Base-by-base conservation (phyloP, 2,113 vertebrate genomes). In the Cephalopholis sonnerati region DNA sequence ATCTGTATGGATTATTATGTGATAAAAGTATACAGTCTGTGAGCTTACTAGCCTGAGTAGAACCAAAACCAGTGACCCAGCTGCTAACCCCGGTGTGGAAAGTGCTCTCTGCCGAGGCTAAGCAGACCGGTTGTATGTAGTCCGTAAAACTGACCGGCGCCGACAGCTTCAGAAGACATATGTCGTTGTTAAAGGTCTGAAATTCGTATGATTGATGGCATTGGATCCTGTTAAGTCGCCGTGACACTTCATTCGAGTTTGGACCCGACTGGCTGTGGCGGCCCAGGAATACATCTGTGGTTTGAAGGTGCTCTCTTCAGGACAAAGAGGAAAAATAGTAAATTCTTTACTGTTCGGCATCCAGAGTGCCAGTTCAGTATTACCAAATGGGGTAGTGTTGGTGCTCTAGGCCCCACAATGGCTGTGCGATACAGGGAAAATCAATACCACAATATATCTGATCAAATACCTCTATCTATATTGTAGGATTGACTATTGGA, bases 51-150 rank as follows among this genome's bases (percentile, higher is more conserved):
- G 0, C 39, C 0, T 0, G 0, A 3, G 70, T 75, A 3, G 11
- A 0, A 0, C 96, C 96, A 74, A 96, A 96, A 0, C 96, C 97
- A 24, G 90, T 82, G 66, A 94, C 73, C 89, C 89, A 94, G 77
- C 53, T 78, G 7, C 0, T 46, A 0, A 20, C 73, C 16, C 83
- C 85, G 4, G 18, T 10, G 36, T 79, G 1, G 66, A 92, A 78
- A 6, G 41, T 58, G 41, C 93, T 95, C 18, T 71, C 29, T 8
- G 44, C 46, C 0, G 90, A 75, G 0, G 96, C 95, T 25, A 97
- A 89, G 72, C 96, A 97, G 66, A 97, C 74, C 0, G 97, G 96
- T 16, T 22, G 48, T 8, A 93, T 85, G 67, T 84, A 83, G 13
- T 75, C 0, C 0, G 67, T 92, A 9, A 88, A 88, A 5, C 22